Conservation (phyloP, 37 sponge, comb jelly and placozoan genomes). For the Petrosia ficiformis region DNA sequence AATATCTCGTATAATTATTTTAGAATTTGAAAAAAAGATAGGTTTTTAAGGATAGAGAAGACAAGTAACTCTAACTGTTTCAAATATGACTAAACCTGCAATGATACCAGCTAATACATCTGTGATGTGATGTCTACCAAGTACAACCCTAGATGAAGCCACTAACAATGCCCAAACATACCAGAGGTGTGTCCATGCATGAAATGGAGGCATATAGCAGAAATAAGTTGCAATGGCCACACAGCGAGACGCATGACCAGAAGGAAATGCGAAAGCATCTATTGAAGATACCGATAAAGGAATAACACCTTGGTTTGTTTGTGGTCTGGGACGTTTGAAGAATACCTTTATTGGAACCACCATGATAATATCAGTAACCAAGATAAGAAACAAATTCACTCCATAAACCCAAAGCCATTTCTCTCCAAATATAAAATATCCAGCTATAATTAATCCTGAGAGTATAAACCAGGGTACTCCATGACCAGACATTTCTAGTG, state of each 20-base stretch:
- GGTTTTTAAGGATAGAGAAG: constrained; percentile 5
- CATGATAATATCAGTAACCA: constrained; percentile 63
- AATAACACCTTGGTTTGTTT: constrained; percentile 58
- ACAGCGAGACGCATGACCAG: constrained; percentile 86
- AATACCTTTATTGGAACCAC: constrained; percentile 71
- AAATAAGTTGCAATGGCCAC: constrained; percentile 69
- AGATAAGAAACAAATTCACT: constrained; percentile 40
- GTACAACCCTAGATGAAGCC: constrained; percentile 59
- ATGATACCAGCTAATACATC: constrained; percentile 71
- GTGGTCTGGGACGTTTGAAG: constrained; percentile 77
- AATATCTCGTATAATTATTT: neutral
- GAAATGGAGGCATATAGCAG: constrained; percentile 56
- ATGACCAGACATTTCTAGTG: constrained; percentile 66
- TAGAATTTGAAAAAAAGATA: neutral
- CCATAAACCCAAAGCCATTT: constrained; percentile 5
- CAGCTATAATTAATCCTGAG: constrained; percentile 12
- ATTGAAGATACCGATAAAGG: constrained; percentile 59
- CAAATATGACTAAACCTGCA: constrained; percentile 60
- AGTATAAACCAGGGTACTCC: constrained; percentile 59
- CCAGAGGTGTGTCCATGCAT: constrained; percentile 47
- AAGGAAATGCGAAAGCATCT: constrained; percentile 88
- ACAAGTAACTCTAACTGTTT: constrained; percentile 11
- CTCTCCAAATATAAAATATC: constrained; percentile 8
- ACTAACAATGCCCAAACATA: constrained; percentile 71
- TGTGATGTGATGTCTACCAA: constrained; percentile 74